Conservation (phyloP, 2,113 vertebrate genomes). For the Nestor notabilis region DNA sequence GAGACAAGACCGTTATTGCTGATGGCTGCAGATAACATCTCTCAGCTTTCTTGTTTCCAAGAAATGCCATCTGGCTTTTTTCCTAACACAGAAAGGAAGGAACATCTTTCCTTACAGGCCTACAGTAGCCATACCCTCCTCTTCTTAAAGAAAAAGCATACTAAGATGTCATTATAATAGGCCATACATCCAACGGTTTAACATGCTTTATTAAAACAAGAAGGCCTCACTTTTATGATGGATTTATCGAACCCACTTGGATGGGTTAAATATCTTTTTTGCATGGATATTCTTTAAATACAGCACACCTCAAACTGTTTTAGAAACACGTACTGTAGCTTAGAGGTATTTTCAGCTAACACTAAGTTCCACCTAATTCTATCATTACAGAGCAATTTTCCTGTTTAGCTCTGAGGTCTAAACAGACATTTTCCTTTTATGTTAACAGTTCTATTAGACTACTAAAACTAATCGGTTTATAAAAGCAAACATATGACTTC, state of each 20-base stretch:
- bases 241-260: background rate
- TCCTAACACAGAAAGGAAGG: background rate
- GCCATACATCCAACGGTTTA: background rate
- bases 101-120: background rate
- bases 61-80: background rate
- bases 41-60: background rate
- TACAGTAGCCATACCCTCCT: rapidly evolving
- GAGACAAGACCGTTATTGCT: rapidly evolving
- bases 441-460: background rate
- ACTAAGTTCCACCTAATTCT: background rate
- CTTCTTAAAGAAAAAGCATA: background rate
- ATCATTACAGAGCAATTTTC: background rate
- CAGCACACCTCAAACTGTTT: background rate
- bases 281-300: background rate
- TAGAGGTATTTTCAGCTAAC: background rate
- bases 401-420: background rate
- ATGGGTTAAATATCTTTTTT: background rate
- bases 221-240: background rate
- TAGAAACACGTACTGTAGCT: background rate
- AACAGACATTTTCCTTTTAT: background rate
- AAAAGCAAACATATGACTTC: background rate
- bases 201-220: background rate
- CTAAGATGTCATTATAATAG: background rate
- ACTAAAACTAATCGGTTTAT: background rate
- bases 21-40: background rate